These are phyloP conservation scores for Mirounga angustirostris DNA, from an alignment of 2,113 vertebrate species.

Conservation along the genomic window DNA sequence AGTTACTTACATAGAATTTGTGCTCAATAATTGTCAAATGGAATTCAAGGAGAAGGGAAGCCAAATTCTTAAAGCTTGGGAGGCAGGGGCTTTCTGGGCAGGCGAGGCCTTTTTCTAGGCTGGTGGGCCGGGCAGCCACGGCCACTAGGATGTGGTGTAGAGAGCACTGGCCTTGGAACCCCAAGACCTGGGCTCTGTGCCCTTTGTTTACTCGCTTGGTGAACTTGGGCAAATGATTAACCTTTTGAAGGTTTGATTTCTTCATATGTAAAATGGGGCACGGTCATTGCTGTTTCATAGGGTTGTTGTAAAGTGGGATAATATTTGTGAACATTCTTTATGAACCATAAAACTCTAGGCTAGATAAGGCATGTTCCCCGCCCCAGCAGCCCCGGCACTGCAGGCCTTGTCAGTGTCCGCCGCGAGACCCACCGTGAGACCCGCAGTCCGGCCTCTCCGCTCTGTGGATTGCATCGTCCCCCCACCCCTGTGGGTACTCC, in stretches of 20 bases:
- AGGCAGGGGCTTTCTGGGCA: not conserved
- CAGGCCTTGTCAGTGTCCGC: not conserved
- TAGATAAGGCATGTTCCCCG: not conserved
- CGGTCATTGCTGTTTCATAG: not conserved
- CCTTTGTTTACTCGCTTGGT: not conserved
- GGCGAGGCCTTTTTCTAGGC: not conserved
- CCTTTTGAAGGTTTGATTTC: not conserved
- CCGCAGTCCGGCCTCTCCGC: not conserved
- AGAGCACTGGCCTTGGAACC: not conserved
- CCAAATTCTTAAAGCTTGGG: not conserved
- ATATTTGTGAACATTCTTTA: not conserved
- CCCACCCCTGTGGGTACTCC: rapidly evolving
- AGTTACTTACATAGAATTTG: not conserved
- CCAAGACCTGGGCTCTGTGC: not conserved
- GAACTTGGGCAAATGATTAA: conserved; percentile 31
- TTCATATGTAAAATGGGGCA: not conserved
- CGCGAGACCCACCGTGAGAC: not conserved
- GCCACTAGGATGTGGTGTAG: not conserved
- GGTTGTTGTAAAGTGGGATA: not conserved
- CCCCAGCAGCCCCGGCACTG: not conserved
- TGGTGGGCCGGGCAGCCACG: not conserved
- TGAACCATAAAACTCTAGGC: not conserved
- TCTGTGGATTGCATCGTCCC: not conserved
- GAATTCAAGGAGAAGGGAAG: not conserved
- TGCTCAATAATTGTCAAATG: not conserved